phyloP scores from a whole-genome alignment of 2,797 vertebrate genomes.

The Cephalopachus bancanus region DNA sequence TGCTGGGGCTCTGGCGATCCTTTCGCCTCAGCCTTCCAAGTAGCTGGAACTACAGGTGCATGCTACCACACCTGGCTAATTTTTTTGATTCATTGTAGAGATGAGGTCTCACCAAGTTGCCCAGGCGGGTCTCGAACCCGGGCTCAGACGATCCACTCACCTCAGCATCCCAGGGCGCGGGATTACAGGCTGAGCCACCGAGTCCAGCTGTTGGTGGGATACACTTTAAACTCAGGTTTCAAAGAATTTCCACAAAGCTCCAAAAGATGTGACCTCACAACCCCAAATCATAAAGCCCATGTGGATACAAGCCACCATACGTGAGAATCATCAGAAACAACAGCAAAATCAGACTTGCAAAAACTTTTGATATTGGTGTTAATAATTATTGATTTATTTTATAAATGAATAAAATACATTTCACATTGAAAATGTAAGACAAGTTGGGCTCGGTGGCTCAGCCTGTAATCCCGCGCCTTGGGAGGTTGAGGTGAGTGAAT shows the following conservation, averaged over 20 bases:
- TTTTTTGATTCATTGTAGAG: too few species aligned
- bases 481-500: background rate
- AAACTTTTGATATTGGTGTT: background rate
- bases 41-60: too few species aligned
- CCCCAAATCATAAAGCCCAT: background rate
- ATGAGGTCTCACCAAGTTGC: too few species aligned
- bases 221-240: slow-evolving; percentile 8
- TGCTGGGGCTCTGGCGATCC: too few species aligned
- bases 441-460: background rate
- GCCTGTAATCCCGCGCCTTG: background rate
- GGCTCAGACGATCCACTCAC: too few species aligned
- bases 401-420: background rate
- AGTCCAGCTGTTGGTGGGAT: background rate
- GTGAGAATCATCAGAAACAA: background rate
- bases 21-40: too few species aligned
- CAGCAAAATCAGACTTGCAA: background rate
- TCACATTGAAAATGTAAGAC: background rate
- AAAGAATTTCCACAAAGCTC: background rate
- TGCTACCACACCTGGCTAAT: too few species aligned
- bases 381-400: background rate
- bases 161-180: too few species aligned
- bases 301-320: background rate
- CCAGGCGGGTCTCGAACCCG: too few species aligned
- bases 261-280: background rate
- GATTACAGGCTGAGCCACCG: too few species aligned